Evolutionary conservation across 2,113 vertebrate species (phyloP).

Genomic region (Myotis brandtii): DNA sequence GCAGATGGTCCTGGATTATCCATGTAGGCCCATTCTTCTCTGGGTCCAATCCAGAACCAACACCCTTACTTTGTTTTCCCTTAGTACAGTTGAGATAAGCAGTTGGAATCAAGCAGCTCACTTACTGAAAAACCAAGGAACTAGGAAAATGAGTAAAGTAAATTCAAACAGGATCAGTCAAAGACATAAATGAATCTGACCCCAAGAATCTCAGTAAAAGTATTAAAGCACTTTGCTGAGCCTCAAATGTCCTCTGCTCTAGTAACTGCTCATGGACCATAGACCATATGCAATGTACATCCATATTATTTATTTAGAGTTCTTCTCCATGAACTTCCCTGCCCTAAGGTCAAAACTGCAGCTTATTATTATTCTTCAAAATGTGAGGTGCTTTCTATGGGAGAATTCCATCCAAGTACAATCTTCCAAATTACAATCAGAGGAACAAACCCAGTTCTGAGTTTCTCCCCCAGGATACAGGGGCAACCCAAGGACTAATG

Average conservation of each 20-base stretch:
- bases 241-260: neutral
- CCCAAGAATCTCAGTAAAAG: neutral
- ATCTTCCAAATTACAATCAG: neutral
- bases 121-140: constrained; percentile 5
- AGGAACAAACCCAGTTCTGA: neutral
- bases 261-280: neutral
- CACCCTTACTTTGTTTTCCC: neutral
- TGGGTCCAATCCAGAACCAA: neutral
- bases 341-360: neutral
- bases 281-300: neutral
- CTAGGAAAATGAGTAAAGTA: neutral
- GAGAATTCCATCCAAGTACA: neutral
- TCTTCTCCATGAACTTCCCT: neutral
- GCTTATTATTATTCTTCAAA: neutral
- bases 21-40: neutral
- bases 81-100: neutral
- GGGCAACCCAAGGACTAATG: neutral
- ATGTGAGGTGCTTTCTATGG: neutral
- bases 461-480: neutral
- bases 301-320: neutral
- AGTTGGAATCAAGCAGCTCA: neutral
- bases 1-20: neutral
- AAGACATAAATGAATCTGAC: neutral
- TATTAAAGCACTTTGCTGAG: neutral
- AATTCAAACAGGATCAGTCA: neutral